phyloP scores from a whole-genome alignment of 2,888 invertebrate genomes.

The Crepidodera aurea region DNA sequence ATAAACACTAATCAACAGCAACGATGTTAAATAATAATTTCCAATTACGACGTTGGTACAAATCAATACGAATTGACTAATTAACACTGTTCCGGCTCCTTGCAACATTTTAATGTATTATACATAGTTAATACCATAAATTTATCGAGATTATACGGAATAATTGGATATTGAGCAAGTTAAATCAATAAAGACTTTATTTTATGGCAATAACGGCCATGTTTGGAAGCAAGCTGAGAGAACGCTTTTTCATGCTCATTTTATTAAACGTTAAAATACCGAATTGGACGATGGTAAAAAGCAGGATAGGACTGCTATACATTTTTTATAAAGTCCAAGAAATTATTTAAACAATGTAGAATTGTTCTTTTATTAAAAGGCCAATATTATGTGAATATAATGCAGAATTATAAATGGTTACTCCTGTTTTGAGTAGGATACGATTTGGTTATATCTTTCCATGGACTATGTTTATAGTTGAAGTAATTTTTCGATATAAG shows the following conservation, averaged over 20 bases:
- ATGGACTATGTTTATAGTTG: too few species aligned
- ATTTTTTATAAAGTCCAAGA: not conserved
- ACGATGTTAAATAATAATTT: not conserved
- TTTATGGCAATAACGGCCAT: constrained; percentile 50
- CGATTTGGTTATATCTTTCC: too few species aligned
- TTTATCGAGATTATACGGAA: constrained; percentile 35
- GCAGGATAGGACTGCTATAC: constrained; percentile 10
- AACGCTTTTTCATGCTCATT: constrained; percentile 49
- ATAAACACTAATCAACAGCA: too few species aligned
- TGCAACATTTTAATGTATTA: constrained; percentile 24
- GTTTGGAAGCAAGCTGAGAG: constrained; percentile 56
- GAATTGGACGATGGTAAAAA: constrained; percentile 38
- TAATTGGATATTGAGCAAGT: constrained; percentile 37
- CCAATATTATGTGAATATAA: too few species aligned
- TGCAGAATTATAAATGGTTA: too few species aligned
- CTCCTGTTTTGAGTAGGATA: too few species aligned
- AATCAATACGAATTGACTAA: constrained; percentile 11
- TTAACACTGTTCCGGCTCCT: constrained; percentile 13
- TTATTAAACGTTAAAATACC: constrained; percentile 60
- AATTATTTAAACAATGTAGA: too few species aligned
- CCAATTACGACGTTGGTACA: not conserved
- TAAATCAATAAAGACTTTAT: constrained; percentile 46
- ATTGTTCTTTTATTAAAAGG: too few species aligned
- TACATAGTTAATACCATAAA: constrained; percentile 30
- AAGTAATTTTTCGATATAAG: too few species aligned